A percentile compares a stretch with the other conserved stretches of the same genome.
Conservation (phyloP, 92 coral and sea anemone species). For the Parazoanthus atlanticus region DNA sequence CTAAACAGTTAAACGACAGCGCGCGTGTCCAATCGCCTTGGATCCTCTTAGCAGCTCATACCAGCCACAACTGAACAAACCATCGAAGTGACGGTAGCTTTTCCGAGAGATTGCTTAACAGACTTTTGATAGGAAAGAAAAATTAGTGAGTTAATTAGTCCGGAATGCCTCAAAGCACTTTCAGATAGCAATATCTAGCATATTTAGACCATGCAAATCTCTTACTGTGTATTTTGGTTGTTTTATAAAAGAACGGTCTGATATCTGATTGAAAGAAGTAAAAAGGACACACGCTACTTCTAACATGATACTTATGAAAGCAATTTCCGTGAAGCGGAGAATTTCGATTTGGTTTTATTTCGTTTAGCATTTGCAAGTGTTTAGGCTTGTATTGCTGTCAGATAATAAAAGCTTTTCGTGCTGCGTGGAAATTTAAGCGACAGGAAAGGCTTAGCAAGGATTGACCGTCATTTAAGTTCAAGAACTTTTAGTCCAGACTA, state of each 20-base stretch:
- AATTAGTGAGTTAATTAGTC: slow-evolving; percentile 35
- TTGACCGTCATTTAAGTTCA: slow-evolving; percentile 15
- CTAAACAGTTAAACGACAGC: slow-evolving; percentile 31
- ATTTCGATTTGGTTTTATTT: background rate
- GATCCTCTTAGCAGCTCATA: background rate
- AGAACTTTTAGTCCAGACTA: slow-evolving; percentile 27
- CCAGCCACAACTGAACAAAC: background rate
- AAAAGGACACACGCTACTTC: slow-evolving; percentile 1
- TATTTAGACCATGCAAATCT: slow-evolving; percentile 17
- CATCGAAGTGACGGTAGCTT: background rate
- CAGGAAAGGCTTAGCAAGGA: slow-evolving; percentile 41
- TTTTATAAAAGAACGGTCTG: slow-evolving; percentile 3
- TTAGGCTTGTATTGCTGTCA: slow-evolving; percentile 20
- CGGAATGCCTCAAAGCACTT: slow-evolving; percentile 34
- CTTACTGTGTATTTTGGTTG: slow-evolving; percentile 3
- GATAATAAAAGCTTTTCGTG: slow-evolving; percentile 38
- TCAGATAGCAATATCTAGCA: slow-evolving; percentile 20
- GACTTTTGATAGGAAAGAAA: slow-evolving; percentile 15
- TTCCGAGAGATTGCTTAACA: background rate
- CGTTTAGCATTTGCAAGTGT: slow-evolving; percentile 3
- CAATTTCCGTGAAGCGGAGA: slow-evolving; percentile 26
- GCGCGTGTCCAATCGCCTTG: slow-evolving; percentile 22
- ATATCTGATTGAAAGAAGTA: slow-evolving; percentile 8
- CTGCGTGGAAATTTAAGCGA: slow-evolving; percentile 26
- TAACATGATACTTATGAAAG: slow-evolving; percentile 3